phyloP scores from a whole-genome alignment of 2,113 vertebrate species.

The Spizaetus ornatus region DNA sequence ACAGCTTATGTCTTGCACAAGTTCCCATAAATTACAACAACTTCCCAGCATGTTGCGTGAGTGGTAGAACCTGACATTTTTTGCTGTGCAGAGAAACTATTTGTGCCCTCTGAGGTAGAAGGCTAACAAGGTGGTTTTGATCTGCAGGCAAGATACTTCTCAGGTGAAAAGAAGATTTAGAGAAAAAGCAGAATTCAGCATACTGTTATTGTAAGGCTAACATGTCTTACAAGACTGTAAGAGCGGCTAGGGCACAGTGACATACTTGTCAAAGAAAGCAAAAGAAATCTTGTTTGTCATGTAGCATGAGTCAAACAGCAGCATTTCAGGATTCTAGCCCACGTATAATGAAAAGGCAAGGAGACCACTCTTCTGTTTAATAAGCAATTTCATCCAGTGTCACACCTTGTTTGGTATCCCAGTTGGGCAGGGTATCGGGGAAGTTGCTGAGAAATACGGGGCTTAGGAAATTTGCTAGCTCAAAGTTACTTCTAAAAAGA shows the following conservation, averaged over 20 bases:
- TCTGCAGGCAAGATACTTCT: not conserved
- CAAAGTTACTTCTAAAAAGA: not conserved
- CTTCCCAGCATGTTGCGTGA: not conserved
- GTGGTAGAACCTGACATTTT: not conserved
- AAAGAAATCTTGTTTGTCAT: not conserved
- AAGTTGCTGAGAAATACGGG: not conserved
- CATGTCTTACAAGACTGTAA: not conserved
- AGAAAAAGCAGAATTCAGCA: not conserved
- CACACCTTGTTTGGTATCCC: not conserved
- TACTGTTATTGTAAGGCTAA: not conserved
- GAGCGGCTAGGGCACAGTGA: not conserved
- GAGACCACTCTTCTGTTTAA: not conserved
- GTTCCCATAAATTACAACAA: not conserved
- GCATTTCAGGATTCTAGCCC: not conserved
- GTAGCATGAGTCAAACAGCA: not conserved
- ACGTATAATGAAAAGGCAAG: conserved; percentile 1
- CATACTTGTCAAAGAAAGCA: not conserved
- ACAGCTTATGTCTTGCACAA: conserved; percentile 34
- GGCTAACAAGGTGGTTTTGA: not conserved
- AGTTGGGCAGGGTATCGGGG: not conserved
- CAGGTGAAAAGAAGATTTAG: not conserved
- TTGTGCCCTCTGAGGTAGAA: not conserved
- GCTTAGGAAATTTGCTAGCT: not conserved
- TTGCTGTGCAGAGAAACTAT: not conserved
- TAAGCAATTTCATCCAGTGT: not conserved